Evolutionary conservation across 2,888 invertebrate species (phyloP).

Genomic region (Tetheella fluctuosa): DNA sequence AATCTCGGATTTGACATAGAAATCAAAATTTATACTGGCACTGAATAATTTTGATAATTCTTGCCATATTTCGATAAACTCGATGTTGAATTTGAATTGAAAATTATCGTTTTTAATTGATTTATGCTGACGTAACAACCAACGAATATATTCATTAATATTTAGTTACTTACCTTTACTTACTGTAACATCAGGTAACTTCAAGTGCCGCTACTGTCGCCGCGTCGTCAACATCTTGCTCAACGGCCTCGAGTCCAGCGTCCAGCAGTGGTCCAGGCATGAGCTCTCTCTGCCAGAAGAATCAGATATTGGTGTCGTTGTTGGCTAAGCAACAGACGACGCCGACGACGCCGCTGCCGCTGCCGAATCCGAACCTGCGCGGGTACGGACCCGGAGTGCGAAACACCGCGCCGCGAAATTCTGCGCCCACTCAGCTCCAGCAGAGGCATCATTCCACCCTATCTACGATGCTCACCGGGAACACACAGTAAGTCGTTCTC

Average conservation of each 20-base stretch:
- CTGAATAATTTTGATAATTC: no score
- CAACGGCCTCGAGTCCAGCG: constrained; percentile 60
- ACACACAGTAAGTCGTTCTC: constrained; percentile 44
- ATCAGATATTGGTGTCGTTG: constrained; percentile 93
- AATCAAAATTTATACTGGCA: no score
- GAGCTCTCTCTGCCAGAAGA: constrained; percentile 91
- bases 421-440: constrained; percentile 44
- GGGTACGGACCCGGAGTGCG: constrained; percentile 52
- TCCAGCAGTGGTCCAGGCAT: constrained; percentile 63
- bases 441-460: constrained; percentile 50
- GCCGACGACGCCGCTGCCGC: constrained; percentile 87
- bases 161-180: neutral
- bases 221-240: constrained; percentile 75
- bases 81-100: no score
- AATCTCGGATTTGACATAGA: no score
- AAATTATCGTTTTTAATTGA: no score
- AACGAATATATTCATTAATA: neutral
- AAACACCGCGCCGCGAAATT: constrained; percentile 51
- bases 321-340: constrained; percentile 89
- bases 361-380: constrained; percentile 87
- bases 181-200: constrained; percentile 70
- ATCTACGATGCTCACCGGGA: constrained; percentile 57
- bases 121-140: no score
- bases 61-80: no score
- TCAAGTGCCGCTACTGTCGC: constrained; percentile 82